These are phyloP conservation scores for Nothobranchius kuhntae DNA, from an alignment of 2,113 vertebrate genomes.

Conservation along the genomic window DNA sequence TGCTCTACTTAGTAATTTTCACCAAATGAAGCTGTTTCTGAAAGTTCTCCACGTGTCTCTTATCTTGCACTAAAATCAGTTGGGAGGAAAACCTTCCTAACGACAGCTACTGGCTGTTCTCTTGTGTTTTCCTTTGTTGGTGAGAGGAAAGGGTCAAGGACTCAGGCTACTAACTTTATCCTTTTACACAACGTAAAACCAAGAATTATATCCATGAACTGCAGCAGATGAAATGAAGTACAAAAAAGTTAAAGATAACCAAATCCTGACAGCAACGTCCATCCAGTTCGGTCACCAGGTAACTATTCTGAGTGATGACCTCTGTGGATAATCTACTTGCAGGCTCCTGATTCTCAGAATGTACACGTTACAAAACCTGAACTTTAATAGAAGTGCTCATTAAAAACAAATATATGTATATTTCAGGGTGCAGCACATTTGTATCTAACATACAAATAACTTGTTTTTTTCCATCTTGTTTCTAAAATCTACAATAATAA, in stretches of 20 bases:
- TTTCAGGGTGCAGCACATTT: no score
- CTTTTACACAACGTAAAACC: conserved; percentile 34
- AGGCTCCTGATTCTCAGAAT: not conserved
- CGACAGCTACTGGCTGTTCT: conserved; percentile 1
- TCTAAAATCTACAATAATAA: conserved; percentile 10
- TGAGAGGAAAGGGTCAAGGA: conserved; percentile 27
- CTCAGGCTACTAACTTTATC: conserved; percentile 44
- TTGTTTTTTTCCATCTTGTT: not conserved
- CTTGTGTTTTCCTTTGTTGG: conserved; percentile 20
- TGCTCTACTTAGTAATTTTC: not conserved
- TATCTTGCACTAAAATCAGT: not conserved
- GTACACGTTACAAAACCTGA: conserved; percentile 1
- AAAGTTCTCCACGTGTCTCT: not conserved
- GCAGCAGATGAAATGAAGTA: conserved; percentile 14
- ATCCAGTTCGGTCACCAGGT: conserved; percentile 5
- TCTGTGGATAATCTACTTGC: not conserved
- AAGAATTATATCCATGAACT: conserved; percentile 35
- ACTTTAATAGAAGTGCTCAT: not conserved
- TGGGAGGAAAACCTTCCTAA: conserved; percentile 8
- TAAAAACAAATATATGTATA: no score
- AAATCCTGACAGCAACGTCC: conserved; percentile 7
- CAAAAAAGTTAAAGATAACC: not conserved
- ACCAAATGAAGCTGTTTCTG: not conserved
- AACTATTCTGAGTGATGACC: not conserved
- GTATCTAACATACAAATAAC: not conserved